Evolutionary conservation across 2,888 invertebrate species (phyloP).

Genomic region (Spisula subtruncata): DNA sequence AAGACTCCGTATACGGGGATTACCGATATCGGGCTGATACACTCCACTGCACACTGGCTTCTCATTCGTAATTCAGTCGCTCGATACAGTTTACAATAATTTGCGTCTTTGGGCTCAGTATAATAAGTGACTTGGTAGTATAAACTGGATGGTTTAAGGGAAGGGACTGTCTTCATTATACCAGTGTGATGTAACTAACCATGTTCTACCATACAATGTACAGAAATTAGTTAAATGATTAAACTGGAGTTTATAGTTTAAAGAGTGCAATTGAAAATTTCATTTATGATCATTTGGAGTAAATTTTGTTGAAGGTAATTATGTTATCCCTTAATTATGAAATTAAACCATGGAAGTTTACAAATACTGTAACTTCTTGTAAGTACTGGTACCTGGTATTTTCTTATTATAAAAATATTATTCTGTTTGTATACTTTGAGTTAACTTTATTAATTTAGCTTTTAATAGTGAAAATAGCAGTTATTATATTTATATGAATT

Average conservation of each 20-base stretch:
- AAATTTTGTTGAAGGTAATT: slow-evolving; percentile 1
- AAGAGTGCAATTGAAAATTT: neutral
- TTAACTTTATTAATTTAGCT: neutral
- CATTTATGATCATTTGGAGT: neutral
- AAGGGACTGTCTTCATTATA: neutral
- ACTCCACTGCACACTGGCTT: neutral
- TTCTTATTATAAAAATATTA: no score
- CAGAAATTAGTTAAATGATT: neutral
- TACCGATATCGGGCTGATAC: neutral
- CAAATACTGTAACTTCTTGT: neutral
- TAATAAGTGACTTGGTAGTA: slow-evolving; percentile 5
- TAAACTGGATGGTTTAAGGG: slow-evolving; percentile 12
- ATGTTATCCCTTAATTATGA: neutral
- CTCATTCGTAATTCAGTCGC: slow-evolving; percentile 3
- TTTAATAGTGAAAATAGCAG: no score
- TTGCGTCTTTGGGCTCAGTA: slow-evolving; percentile 14
- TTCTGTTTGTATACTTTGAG: neutral
- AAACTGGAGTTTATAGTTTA: neutral
- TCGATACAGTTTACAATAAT: neutral
- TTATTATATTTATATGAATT: no score
- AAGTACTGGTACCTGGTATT: no score
- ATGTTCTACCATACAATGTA: slow-evolving; percentile 30
- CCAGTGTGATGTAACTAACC: slow-evolving; percentile 32
- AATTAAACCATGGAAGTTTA: neutral
- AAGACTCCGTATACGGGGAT: slow-evolving; percentile 14